Percentiles rank a stretch among this genome's conserved stretches.
phyloP scores from a whole-genome alignment of 2,113 vertebrate genomes.

The Brevimyrus niger region DNA sequence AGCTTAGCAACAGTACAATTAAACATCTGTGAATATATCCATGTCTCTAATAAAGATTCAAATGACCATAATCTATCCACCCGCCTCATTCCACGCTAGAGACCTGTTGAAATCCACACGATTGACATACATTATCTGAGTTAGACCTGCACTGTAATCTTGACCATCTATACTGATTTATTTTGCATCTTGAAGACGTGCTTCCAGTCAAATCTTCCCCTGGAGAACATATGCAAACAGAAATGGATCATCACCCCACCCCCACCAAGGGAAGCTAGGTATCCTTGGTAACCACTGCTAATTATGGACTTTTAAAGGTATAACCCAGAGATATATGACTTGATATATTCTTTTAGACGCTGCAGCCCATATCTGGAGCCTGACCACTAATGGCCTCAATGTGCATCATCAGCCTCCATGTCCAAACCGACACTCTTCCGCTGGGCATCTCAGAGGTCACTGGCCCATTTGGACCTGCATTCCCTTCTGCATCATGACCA shows the following conservation, averaged over 20 bases:
- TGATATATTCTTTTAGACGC: neutral
- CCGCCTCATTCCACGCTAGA: neutral
- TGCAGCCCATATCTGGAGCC: neutral
- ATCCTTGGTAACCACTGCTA: conserved; percentile 3
- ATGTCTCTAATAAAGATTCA: neutral
- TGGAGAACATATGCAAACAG: neutral
- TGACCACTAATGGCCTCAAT: neutral
- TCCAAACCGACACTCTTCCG: neutral
- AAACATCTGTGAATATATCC: neutral
- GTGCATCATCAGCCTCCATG: neutral
- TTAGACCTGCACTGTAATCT: neutral
- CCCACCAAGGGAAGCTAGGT: neutral
- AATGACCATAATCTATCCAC: neutral
- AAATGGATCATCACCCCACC: neutral
- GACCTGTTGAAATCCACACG: neutral
- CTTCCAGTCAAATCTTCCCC: neutral
- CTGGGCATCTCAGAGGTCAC: neutral
- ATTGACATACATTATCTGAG: neutral
- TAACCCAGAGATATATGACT: conserved; percentile 9
- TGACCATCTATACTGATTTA: neutral
- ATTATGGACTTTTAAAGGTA: conserved; percentile 20
- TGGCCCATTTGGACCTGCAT: neutral
- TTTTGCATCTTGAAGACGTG: neutral
- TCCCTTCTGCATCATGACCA: neutral
- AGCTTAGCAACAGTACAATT: neutral